Percentiles rank a stretch among this genome's conserved stretches.
Conservation (phyloP, 2,888 invertebrate genomes). For the Carabus problematicus region DNA sequence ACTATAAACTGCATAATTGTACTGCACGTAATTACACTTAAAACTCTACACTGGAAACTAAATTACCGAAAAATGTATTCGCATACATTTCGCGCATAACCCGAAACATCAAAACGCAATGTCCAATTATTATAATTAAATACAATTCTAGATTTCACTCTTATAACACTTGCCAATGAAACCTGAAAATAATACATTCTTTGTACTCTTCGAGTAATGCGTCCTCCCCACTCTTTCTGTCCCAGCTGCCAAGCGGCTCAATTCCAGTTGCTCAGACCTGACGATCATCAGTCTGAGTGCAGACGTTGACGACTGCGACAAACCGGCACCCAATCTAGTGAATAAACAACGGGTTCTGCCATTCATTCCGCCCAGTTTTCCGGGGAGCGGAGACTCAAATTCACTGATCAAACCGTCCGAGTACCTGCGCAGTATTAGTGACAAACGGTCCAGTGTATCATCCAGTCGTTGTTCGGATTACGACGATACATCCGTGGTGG, state of each 20-base stretch:
- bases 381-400: conserved; percentile 72
- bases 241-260: conserved; percentile 57
- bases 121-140: conserved; percentile 35
- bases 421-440: conserved; percentile 85
- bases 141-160: conserved; percentile 39
- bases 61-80: conserved; percentile 41
- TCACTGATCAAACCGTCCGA: conserved; percentile 91
- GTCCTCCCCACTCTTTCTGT: conserved; percentile 42
- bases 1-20: conserved; percentile 12
- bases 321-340: conserved; percentile 68
- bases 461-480: conserved; percentile 59
- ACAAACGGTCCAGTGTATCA: conserved; percentile 62
- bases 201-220: conserved; percentile 19
- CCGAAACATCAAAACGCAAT: conserved; percentile 26
- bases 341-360: conserved; percentile 87
- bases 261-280: conserved; percentile 59
- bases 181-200: conserved; percentile 48
- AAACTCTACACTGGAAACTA: conserved; percentile 18
- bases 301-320: conserved; percentile 59
- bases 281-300: conserved; percentile 60
- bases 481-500: conserved; percentile 50
- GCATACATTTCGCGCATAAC: conserved; percentile 17
- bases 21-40: background rate
- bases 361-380: conserved; percentile 91
- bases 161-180: conserved; percentile 55